Evolutionary conservation across 2,113 vertebrate species (phyloP).

Genomic region (Perca schrenkii): DNA sequence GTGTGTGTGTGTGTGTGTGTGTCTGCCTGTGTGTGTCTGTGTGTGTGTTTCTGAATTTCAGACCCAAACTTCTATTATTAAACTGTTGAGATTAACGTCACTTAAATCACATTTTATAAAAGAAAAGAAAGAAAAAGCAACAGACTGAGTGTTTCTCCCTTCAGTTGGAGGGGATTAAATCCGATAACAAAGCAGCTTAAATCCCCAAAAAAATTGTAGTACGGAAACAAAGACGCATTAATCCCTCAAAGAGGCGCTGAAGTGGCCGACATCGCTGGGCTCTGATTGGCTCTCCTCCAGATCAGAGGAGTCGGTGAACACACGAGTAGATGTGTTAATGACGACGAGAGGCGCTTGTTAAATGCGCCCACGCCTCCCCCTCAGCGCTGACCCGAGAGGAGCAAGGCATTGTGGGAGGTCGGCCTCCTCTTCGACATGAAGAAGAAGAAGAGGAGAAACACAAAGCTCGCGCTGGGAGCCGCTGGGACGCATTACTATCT

Average conservation of each 20-base stretch:
- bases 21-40: too few species aligned
- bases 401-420: conserved; percentile 57
- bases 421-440: conserved; percentile 64
- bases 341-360: conserved; percentile 58
- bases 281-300: conserved; percentile 43
- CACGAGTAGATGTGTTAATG: conserved; percentile 40
- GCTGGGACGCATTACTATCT: conserved; percentile 20
- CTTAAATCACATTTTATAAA: too few species aligned
- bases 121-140: too few species aligned
- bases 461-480: conserved; percentile 2
- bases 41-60: too few species aligned
- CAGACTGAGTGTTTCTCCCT: too few species aligned
- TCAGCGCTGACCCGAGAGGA: conserved; percentile 40
- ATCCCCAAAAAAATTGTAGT: not conserved
- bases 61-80: too few species aligned
- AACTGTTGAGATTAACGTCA: too few species aligned
- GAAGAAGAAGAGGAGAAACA: conserved; percentile 27
- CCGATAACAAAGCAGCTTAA: not conserved
- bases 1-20: too few species aligned
- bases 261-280: conserved; percentile 37
- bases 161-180: too few species aligned
- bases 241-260: conserved; percentile 59
- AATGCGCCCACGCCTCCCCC: conserved; percentile 21
- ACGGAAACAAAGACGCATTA: conserved; percentile 47
- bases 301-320: conserved; percentile 19